Base-by-base conservation (phyloP, 2,888 invertebrate species). In the Deilephila porcellus region DNA sequence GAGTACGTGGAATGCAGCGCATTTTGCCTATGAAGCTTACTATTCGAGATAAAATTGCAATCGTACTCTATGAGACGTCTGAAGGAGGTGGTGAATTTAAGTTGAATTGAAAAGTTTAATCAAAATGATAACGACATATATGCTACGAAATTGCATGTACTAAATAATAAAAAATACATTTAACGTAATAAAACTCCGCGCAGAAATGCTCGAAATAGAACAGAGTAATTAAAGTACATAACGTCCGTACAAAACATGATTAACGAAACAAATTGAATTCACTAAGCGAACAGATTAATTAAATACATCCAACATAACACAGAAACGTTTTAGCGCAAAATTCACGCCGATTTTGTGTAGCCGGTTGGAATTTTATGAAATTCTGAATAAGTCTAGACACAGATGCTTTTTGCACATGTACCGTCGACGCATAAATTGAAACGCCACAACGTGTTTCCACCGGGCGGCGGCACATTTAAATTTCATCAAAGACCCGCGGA, bases 401-500 rank as follows among this genome's bases (percentile, higher is more conserved):
- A 71, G 59, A 73, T 45, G 59, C 70, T 60, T 70, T 70, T 67
- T 19, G 37, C 59, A 32, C 52, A 32, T 70, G 53, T 53, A 34
- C 70, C 32, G 29, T 52, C 70, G 53, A 45, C 37, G 62, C 56
- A 63, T 62, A 73, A 89, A 90, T 89, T 88, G 89, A 86, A 89
- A 86, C 76, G 86, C 86, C 85, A 84, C 83, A 85, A 83, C 81
- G 81, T 80, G 83, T 86, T 82, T 80, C 78, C 81, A 80, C 75
- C 77, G 81, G 19, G 67, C 63, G 75, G 79, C 75, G 80, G 77
- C 83, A 81, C 85, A 86, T 88, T 88, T 86, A 88, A 88, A 90
- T 89, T 90, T 88, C 88, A 90, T 89, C 88, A 88, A 81, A 84
- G 79, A 83, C 78, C 82, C 80, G 74, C 78, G 79, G 77, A 81